These are phyloP conservation scores for Chaetura pelagica DNA, from an alignment of 2,113 vertebrate species.

Conservation along the genomic window DNA sequence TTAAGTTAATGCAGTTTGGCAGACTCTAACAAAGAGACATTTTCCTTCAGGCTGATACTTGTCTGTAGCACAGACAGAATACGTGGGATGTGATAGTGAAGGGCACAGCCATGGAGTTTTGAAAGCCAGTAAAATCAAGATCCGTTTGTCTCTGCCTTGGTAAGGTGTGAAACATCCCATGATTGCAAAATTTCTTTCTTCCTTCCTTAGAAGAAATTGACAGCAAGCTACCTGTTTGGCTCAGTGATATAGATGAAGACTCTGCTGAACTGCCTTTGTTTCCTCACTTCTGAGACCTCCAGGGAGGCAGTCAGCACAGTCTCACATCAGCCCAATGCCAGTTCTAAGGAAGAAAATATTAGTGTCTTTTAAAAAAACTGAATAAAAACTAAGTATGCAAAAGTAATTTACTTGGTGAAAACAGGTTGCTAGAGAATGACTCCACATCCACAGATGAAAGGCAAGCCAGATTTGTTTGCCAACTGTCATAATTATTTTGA, in stretches of 20 bases:
- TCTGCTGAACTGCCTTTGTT: background rate
- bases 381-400: background rate
- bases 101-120: background rate
- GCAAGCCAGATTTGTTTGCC: background rate
- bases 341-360: background rate
- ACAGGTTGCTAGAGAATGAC: background rate
- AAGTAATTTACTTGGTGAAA: background rate
- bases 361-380: background rate
- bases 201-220: background rate
- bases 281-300: background rate
- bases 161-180: background rate
- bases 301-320: background rate
- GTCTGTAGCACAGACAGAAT: background rate
- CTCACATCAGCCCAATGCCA: background rate
- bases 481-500: background rate
- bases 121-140: background rate
- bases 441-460: background rate
- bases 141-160: background rate
- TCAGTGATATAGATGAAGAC: background rate
- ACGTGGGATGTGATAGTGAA: background rate
- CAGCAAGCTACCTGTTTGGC: background rate
- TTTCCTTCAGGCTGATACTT: background rate
- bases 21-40: background rate
- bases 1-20: background rate
- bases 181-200: background rate